Evolutionary conservation across 1,140 invertebrate species (phyloP).

Genomic region (Armadillidium nasatum): DNA sequence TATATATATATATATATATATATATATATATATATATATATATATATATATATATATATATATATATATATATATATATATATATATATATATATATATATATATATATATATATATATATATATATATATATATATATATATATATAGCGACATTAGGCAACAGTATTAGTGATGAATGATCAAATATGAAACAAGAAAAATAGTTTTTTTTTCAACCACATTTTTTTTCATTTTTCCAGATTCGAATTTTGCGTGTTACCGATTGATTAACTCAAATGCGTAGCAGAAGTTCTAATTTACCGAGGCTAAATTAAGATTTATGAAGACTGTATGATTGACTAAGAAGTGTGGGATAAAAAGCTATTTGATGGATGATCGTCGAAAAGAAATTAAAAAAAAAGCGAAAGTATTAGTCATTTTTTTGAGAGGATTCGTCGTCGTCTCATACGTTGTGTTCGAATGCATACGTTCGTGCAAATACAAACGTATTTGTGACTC

Average conservation of each 20-base stretch:
- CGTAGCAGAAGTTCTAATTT: neutral
- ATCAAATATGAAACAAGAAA: slow-evolving; percentile 5
- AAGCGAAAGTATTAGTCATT: slow-evolving; percentile 4
- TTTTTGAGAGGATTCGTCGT: neutral
- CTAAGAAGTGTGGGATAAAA: slow-evolving; percentile 12
- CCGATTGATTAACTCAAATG: slow-evolving; percentile 7
- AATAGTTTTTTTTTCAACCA: neutral
- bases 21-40: no score
- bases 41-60: no score
- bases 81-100: no score
- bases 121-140: no score
- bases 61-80: no score
- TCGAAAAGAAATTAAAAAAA: neutral
- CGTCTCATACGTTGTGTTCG: no score
- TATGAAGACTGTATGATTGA: slow-evolving; percentile 8
- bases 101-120: no score
- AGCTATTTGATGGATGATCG: slow-evolving; percentile 7
- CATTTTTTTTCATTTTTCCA: neutral
- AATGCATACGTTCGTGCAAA: no score
- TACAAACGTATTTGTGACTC: no score
- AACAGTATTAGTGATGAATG: slow-evolving; percentile 1
- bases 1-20: no score
- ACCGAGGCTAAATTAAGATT: slow-evolving; percentile 1
- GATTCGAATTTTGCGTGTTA: slow-evolving; percentile 10
- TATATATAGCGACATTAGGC: neutral